Percentiles rank a stretch among this genome's conserved stretches.
Conservation (phyloP, 2,888 invertebrate genomes). For the Agriotes lineatus region DNA sequence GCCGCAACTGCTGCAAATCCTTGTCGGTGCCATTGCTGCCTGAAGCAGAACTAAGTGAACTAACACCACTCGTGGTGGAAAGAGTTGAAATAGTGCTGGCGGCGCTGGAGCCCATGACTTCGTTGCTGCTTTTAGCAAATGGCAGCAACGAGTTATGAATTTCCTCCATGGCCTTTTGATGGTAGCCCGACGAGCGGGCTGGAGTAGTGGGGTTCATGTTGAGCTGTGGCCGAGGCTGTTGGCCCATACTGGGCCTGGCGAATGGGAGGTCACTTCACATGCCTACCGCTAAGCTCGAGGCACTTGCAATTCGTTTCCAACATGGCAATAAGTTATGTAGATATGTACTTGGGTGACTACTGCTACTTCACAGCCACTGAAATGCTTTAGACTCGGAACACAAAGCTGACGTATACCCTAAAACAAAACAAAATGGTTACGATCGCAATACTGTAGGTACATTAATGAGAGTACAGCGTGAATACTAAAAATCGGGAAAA, state of each 20-base stretch:
- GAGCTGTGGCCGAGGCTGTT: conserved; percentile 66
- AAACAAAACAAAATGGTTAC: conserved; percentile 2
- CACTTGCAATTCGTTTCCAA: conserved; percentile 33
- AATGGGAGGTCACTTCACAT: conserved; percentile 36
- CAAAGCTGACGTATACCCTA: not conserved
- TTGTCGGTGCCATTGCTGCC: conserved; percentile 69
- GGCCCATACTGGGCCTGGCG: conserved; percentile 68
- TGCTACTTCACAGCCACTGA: conserved; percentile 23
- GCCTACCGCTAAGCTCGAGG: conserved; percentile 33
- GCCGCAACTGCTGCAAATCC: conserved; percentile 74
- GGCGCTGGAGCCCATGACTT: conserved; percentile 78
- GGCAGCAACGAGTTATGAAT: conserved; percentile 86
- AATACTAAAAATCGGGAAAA: not conserved
- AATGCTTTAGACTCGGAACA: conserved; percentile 5
- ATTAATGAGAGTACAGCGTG: no score
- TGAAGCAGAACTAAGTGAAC: conserved; percentile 72
- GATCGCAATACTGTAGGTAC: no score
- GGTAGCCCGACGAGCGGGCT: conserved; percentile 77
- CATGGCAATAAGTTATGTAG: not conserved
- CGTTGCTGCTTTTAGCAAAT: conserved; percentile 78
- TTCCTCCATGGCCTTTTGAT: conserved; percentile 89
- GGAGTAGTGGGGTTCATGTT: conserved; percentile 76
- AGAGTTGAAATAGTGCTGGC: conserved; percentile 80
- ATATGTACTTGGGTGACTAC: not conserved
- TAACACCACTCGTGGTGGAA: conserved; percentile 73